Evolutionary conservation across 2,797 vertebrate genomes (phyloP), one percentile per base, ranked within the genome.

Genomic region (Spea hammondii): DNA sequence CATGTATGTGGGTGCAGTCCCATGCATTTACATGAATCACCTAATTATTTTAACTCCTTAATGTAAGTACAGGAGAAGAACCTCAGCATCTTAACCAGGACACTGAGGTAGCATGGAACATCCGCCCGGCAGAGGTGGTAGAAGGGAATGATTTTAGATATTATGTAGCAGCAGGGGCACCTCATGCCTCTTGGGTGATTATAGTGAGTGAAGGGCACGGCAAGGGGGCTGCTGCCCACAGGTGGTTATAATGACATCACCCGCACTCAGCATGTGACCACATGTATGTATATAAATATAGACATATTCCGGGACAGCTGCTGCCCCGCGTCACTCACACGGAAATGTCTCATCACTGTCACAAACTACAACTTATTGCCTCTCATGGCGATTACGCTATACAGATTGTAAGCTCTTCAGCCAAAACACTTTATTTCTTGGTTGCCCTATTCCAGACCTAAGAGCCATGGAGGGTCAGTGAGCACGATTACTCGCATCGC

Each of bases 271-370:
- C 32, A 32, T 32, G 48, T 59, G 66, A 68, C 53, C 17, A 46
- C 12, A 55, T 32, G 32, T 32, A 6, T 45, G n/a, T 69, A 68
- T 77, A 70, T 54, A 70, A 45, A 66, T 55, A 48, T 12, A 13
- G 4, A 11, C 49, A 69, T 77, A 77, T 77, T 77, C 76, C 76
- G 67, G 49, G 67, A 64, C 57, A 77, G 76, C 59, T 77, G 68
- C 17, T 12, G 0, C 65, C 68, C 8, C 46, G 13, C 54, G 68
- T 77, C 76, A 77, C 74, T 54, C 66, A 62, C 14, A 53, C 59
- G 6, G n/a, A 62, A n/a, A 5, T 1, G 5, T 62, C 10, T 11
- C 51, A 11, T 53, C 10, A 1, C 10, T 53, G 32, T 32, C 32
- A 32, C 32, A 32, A 32, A 32, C 32, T 32, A 8, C 48, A 59